Conservation (phyloP, 2,888 invertebrate genomes). For the Pelosia muscerda region DNA sequence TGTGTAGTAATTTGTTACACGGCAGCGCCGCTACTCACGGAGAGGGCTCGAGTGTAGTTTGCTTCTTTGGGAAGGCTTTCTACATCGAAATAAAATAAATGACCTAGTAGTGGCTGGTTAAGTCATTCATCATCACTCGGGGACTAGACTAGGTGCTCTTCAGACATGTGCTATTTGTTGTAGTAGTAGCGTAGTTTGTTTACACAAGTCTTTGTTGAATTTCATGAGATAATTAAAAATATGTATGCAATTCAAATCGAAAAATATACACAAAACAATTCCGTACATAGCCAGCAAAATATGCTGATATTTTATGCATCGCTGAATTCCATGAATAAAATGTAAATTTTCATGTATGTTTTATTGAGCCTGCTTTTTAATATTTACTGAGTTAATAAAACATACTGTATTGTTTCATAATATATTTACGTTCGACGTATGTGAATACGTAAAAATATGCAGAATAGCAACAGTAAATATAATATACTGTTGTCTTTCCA, state of each 20-base stretch:
- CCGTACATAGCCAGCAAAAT: not conserved
- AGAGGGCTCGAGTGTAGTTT: too few species aligned
- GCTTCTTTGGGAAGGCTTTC: too few species aligned
- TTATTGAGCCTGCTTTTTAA: not conserved
- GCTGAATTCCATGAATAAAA: conserved; percentile 1
- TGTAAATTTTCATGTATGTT: not conserved
- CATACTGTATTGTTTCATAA: not conserved
- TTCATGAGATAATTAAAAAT: not conserved
- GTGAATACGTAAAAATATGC: not conserved
- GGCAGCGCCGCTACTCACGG: too few species aligned
- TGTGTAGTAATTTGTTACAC: too few species aligned
- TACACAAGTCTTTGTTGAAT: too few species aligned
- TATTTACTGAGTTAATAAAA: not conserved
- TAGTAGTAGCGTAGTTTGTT: too few species aligned
- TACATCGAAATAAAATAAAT: too few species aligned
- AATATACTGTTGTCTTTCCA: not conserved
- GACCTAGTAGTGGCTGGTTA: too few species aligned
- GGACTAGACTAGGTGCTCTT: too few species aligned
- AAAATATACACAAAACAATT: not conserved
- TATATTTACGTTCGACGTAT: not conserved
- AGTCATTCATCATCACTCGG: too few species aligned
- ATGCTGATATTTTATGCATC: not conserved
- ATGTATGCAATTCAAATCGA: not conserved
- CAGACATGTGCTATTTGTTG: too few species aligned
- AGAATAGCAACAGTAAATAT: not conserved